These are phyloP conservation scores for Sthenelais limicola DNA, from an alignment of 2,888 invertebrate genomes.

Conservation along the genomic window DNA sequence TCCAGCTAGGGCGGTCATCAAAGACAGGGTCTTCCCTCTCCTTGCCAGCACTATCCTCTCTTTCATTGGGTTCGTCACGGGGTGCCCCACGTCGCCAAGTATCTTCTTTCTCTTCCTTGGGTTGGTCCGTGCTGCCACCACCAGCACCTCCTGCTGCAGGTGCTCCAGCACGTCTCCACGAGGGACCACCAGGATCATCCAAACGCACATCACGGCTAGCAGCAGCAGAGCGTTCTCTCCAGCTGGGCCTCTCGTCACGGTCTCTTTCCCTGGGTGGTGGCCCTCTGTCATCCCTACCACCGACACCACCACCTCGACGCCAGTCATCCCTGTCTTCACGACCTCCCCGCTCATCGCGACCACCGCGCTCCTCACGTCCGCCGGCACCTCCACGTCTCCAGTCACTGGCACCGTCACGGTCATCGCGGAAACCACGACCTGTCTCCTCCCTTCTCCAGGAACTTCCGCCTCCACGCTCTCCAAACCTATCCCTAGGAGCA, in stretches of 20 bases:
- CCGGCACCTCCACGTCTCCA: constrained; percentile 6
- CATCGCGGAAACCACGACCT: constrained; percentile 19
- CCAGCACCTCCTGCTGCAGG: constrained; percentile 46
- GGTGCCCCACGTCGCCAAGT: constrained; percentile 19
- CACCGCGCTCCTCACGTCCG: constrained; percentile 9
- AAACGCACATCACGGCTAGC: constrained; percentile 5
- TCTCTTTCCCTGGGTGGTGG: constrained; percentile 8
- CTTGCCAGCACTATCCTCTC: not conserved
- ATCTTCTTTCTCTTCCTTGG: constrained; percentile 11
- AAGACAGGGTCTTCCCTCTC: too few species aligned
- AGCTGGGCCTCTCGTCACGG: constrained; percentile 13
- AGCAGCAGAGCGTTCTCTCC: constrained; percentile 4
- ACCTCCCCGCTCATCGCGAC: constrained; percentile 48
- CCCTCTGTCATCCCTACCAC: constrained; percentile 38
- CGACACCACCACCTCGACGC: constrained; percentile 35
- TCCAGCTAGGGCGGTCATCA: constrained; percentile 21
- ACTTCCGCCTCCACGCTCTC: constrained; percentile 14
- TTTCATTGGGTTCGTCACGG: not conserved
- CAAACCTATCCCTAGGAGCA: not conserved
- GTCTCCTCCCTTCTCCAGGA: constrained; percentile 46
- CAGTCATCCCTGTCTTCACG: constrained; percentile 41
- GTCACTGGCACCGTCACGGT: not conserved
- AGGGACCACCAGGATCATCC: constrained; percentile 18
- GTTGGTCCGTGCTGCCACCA: constrained; percentile 45
- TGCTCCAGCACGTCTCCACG: constrained; percentile 45